A percentile compares a stretch with the other conserved stretches of the same genome.
Evolutionary conservation across 2,888 invertebrate species (phyloP).

Genomic region (Molorchus minor): DNA sequence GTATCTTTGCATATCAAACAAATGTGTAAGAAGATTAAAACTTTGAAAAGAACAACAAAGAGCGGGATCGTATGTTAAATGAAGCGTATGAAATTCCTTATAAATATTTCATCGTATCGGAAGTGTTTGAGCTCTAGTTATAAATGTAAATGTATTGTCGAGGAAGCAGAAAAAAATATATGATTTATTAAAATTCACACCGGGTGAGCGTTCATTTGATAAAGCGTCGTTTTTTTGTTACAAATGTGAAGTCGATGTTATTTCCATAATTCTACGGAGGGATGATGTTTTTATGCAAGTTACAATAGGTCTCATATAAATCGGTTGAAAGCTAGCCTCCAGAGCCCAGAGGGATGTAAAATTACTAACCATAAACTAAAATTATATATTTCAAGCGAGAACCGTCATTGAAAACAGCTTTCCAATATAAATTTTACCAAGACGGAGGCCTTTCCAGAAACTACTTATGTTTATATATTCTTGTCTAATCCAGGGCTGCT

Average conservation of each 20-base stretch:
- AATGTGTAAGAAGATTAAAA: conserved; percentile 51
- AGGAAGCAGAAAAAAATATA: conserved; percentile 7
- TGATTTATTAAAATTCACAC: conserved; percentile 1
- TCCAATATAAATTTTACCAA: no score
- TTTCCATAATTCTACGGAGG: background rate
- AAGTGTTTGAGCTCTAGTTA: conserved; percentile 59
- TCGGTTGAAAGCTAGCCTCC: no score
- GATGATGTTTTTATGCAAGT: background rate
- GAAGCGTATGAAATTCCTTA: conserved; percentile 52
- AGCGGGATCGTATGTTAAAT: conserved; percentile 50
- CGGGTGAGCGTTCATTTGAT: background rate
- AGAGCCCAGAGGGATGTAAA: no score
- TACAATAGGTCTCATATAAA: no score
- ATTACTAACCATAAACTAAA: no score
- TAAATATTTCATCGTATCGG: conserved; percentile 58
- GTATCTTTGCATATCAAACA: conserved; percentile 53
- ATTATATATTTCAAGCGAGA: no score
- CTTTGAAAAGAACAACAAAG: conserved; percentile 46
- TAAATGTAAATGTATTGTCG: conserved; percentile 55
- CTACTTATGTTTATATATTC: no score
- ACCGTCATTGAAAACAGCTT: background rate
- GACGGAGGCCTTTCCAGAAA: no score
- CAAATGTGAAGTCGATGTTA: background rate
- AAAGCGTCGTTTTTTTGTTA: background rate
- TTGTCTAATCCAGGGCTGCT: background rate